Evolutionary conservation across 2,797 vertebrate species (phyloP).

Genomic region (Myotis findleyi): DNA sequence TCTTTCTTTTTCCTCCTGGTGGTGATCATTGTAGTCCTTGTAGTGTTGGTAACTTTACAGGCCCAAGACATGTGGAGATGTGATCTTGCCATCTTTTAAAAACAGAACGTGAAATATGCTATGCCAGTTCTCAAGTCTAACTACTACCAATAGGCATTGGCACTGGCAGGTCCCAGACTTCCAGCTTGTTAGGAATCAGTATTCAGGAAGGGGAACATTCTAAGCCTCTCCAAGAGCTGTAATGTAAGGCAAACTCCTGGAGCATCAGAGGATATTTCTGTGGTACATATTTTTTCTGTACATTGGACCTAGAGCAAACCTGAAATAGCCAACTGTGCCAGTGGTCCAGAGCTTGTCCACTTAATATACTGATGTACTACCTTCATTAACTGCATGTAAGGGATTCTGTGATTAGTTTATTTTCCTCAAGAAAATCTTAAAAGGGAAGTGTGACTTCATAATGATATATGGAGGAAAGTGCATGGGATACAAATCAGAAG

Average conservation of each 20-base stretch:
- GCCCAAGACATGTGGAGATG: background rate
- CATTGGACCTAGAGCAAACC: background rate
- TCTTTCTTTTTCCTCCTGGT: background rate
- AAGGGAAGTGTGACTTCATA: background rate
- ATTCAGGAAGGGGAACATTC: background rate
- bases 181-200: constrained; percentile 40
- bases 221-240: background rate
- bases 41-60: background rate
- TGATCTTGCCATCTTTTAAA: background rate
- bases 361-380: background rate
- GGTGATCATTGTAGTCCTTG: background rate
- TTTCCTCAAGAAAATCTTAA: background rate
- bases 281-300: background rate
- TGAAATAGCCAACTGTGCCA: background rate
- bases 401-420: background rate
- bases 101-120: background rate
- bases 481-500: background rate
- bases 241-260: background rate
- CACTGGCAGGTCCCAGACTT: background rate
- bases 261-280: background rate
- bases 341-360: background rate
- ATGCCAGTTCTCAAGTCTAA: background rate
- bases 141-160: background rate
- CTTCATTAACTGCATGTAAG: background rate
- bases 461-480: background rate